Percentiles rank a stretch among this genome's conserved stretches.
phyloP scores from a whole-genome alignment of 2,113 vertebrate genomes.

The Reinhardtius hippoglossoides region DNA sequence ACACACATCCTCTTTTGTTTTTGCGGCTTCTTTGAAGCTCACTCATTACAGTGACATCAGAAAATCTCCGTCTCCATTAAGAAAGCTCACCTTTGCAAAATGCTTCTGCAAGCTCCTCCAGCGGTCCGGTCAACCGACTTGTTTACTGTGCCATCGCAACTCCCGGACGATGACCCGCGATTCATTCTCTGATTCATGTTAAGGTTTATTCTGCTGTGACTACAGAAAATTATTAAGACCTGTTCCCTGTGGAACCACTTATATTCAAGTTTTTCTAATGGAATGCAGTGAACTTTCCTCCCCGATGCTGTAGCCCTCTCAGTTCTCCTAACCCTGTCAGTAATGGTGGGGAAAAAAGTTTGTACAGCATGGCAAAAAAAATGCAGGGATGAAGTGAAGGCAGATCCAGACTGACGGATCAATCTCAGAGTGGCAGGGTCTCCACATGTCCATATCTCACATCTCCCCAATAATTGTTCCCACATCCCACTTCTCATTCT shows the following conservation, averaged over 20 bases:
- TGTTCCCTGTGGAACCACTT: conserved; percentile 34
- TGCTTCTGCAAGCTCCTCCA: conserved; percentile 16
- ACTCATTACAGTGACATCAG: conserved; percentile 21
- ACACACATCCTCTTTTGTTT: too few relatives aligned
- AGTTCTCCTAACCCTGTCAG: conserved; percentile 12
- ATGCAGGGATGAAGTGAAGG: conserved; percentile 13
- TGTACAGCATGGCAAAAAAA: conserved; percentile 12
- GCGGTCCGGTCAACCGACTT: conserved; percentile 28
- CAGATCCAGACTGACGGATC: conserved; percentile 41
- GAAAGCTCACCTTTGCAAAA: conserved; percentile 7
- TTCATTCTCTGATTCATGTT: conserved; percentile 11
- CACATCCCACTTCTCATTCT: conserved; percentile 46
- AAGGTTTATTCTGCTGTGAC: conserved; percentile 16
- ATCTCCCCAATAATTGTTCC: conserved; percentile 22
- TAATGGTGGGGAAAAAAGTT: conserved; percentile 7
- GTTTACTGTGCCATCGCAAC: conserved; percentile 2
- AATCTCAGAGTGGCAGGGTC: conserved; percentile 42
- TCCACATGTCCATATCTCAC: conserved; percentile 14
- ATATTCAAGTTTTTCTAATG: conserved; percentile 25
- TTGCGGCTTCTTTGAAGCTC: too few relatives aligned
- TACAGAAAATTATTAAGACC: conserved; percentile 19
- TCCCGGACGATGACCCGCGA: conserved; percentile 16
- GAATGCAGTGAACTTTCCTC: conserved; percentile 21
- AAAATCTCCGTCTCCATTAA: conserved; percentile 29
- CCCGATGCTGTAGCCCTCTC: background rate